Conservation (phyloP, 2,797 vertebrate genomes). For the Bryconaethiops microstoma region DNA sequence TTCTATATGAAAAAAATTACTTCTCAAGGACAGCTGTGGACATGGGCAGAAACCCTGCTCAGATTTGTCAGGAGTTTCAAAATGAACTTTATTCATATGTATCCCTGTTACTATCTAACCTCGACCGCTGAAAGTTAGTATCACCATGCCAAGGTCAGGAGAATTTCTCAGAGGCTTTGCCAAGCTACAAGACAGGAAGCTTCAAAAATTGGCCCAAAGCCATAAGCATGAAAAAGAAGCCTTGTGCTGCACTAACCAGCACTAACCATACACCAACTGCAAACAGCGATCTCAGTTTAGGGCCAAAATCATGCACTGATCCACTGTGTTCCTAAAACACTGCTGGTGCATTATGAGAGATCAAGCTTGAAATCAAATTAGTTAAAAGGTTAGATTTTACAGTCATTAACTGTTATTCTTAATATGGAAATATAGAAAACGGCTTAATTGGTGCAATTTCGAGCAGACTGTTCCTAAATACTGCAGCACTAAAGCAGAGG, state of each 20-base stretch:
- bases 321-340: too few species aligned
- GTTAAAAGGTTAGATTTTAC: too few species aligned
- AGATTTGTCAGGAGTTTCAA: background rate
- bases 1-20: slow-evolving; percentile 19
- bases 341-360: too few species aligned
- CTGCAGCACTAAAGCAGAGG: too few species aligned
- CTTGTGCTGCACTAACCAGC: background rate
- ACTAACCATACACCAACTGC: background rate
- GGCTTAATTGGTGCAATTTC: too few species aligned
- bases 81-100: slow-evolving; percentile 19
- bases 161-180: slow-evolving; percentile 26
- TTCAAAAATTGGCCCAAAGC: slow-evolving; percentile 27
- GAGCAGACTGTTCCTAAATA: too few species aligned
- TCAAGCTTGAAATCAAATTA: too few species aligned
- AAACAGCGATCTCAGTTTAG: background rate
- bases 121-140: slow-evolving; percentile 20
- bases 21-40: slow-evolving; percentile 42
- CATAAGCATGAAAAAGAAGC: slow-evolving; percentile 33
- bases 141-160: slow-evolving; percentile 40
- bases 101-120: slow-evolving; percentile 16
- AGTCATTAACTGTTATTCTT: too few species aligned
- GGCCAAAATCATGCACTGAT: too few species aligned
- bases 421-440: too few species aligned
- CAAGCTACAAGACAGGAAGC: slow-evolving; percentile 14
- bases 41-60: slow-evolving; percentile 26